Evolutionary conservation across 2,888 invertebrate species (phyloP), one percentile per base, ranked within the genome.

Genomic region (Plagodis dolabraria): DNA sequence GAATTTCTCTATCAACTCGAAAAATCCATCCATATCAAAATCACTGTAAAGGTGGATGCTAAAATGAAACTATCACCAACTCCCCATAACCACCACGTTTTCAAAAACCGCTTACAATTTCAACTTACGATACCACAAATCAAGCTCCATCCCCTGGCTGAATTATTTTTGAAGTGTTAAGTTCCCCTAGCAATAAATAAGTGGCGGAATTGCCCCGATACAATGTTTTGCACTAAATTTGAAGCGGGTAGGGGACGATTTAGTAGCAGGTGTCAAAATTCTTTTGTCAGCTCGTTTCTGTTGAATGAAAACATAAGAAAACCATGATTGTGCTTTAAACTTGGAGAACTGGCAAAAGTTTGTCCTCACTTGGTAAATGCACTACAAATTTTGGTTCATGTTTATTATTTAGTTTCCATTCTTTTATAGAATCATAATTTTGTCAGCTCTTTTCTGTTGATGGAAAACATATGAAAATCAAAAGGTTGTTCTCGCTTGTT

Each of bases 141-240:
- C 69, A 57, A 65, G 51, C 60, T 62, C 79, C 7, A 33, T 50
- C 12, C 33, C 36, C 35, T 43, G 35, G 47, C 33, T 42, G 79
- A 83, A 83, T 86, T 82, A 84, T 86, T 85, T 82, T 85, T 85
- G 79, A 84, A 82, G 83, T 85, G 84, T 81, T 80, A 82, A 83
- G 81, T 53, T 40, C 74, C 70, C 74, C 79, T 74, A 63, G 69
- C 65, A 64, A 82, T 84, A 86, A 85, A 86, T 83, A 83, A 79
- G 72, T 58, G 64, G 70, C 34, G 10, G 46, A 67, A 67, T 73
- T 68, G 68, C 69, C 60, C 69, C 57, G 48, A 44, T 57, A 60
- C 55, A 58, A 63, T 58, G 63, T 60, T 65, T 63, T 52, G 54
- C 63, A 63, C 60, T 65, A 63, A 57, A 65, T 64, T 60, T 55